Conservation (phyloP, 2,888 invertebrate genomes). For the Cryptus armator region DNA sequence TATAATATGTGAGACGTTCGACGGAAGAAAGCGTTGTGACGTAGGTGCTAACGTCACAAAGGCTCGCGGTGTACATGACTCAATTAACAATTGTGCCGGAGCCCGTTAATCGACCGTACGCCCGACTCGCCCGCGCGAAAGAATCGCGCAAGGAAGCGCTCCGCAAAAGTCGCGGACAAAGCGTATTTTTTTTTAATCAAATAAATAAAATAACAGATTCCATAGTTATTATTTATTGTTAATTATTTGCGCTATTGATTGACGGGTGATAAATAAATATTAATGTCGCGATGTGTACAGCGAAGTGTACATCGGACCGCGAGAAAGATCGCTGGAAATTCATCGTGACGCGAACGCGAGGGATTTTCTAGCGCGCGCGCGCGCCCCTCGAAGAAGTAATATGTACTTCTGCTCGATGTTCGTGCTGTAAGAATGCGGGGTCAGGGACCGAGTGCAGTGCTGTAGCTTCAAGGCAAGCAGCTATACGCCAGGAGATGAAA, state of each 20-base stretch:
- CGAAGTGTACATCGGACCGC: not conserved
- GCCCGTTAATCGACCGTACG: constrained; percentile 75
- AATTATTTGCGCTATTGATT: not conserved
- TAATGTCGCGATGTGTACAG: not conserved
- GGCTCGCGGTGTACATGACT: constrained; percentile 68
- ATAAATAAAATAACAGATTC: not conserved
- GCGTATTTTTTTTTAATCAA: not conserved
- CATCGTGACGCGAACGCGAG: not conserved
- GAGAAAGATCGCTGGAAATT: not conserved
- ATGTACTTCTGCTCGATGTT: constrained; percentile 30
- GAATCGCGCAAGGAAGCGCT: not conserved
- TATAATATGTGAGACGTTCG: constrained; percentile 53
- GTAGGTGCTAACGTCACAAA: constrained; percentile 65
- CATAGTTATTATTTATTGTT: not conserved
- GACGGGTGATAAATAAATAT: not conserved
- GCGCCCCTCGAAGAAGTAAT: constrained; percentile 47
- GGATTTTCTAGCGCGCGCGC: constrained; percentile 5
- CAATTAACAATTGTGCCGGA: constrained; percentile 70
- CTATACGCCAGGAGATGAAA: constrained; percentile 61
- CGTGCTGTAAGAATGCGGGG: constrained; percentile 77
- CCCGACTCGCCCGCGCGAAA: constrained; percentile 2
- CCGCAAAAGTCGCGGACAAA: not conserved
- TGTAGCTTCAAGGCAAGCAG: constrained; percentile 80
- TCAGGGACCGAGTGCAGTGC: constrained; percentile 78
- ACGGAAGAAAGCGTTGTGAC: constrained; percentile 72